phyloP scores from a whole-genome alignment of 2,113 vertebrate species.

The Lanius ludovicianus region DNA sequence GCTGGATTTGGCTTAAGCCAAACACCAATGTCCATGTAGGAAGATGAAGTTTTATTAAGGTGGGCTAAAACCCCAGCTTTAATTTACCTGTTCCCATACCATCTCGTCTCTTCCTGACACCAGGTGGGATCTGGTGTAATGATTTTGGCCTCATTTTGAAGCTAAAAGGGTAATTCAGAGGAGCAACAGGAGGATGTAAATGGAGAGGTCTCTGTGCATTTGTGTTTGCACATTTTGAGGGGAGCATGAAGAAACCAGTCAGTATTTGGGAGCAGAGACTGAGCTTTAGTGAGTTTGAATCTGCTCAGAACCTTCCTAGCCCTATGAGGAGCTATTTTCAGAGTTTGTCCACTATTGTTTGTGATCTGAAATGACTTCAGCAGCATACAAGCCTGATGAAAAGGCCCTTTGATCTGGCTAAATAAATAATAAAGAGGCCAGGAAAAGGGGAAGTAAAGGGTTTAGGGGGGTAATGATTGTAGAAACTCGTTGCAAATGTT shows the following conservation, averaged over 20 bases:
- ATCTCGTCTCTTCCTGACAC: background rate
- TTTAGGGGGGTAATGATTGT: conserved; percentile 24
- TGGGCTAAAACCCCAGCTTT: background rate
- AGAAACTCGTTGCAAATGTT: conserved; percentile 11
- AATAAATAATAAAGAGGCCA: conserved; percentile 76
- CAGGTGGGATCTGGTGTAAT: background rate
- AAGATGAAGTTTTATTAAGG: background rate
- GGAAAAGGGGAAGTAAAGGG: conserved; percentile 59
- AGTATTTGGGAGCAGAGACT: background rate
- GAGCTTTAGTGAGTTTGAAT: conserved; percentile 26
- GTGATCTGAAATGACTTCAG: conserved; percentile 75
- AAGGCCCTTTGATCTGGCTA: conserved; percentile 78
- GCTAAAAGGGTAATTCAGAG: background rate
- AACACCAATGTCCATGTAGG: background rate
- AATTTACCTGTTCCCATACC: background rate
- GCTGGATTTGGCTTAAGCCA: background rate
- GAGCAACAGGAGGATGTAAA: background rate
- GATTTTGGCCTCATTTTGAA: background rate
- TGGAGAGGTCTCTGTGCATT: background rate
- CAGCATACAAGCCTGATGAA: conserved; percentile 74
- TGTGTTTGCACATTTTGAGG: background rate
- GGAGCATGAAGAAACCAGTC: background rate
- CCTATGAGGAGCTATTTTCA: conserved; percentile 72
- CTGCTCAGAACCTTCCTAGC: conserved; percentile 41
- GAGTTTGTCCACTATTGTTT: conserved; percentile 76